Conservation (phyloP, 1,140 invertebrate species). For the Drosophila ficusphila region DNA sequence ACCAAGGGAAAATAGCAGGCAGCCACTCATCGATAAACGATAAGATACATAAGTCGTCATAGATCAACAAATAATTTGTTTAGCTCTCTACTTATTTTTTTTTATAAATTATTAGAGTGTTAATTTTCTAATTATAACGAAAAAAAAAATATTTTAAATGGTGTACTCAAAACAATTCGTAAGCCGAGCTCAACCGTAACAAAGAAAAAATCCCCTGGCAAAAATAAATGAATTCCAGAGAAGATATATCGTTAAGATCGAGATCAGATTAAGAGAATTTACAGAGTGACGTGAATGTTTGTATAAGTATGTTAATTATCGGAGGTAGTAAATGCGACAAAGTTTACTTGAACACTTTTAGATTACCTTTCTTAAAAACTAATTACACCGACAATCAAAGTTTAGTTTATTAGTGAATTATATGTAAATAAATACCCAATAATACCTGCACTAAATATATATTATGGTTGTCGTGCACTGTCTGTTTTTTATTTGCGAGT, state of each 20-base stretch:
- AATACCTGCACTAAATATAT: not conserved
- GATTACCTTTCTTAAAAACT: not conserved
- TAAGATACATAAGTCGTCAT: not conserved
- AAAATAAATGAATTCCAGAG: not conserved
- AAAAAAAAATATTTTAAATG: no score
- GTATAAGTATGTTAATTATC: not conserved
- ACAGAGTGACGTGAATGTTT: not conserved
- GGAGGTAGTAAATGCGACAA: not conserved
- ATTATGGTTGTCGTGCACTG: not conserved
- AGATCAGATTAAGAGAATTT: not conserved
- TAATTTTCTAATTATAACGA: no score
- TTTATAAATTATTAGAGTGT: no score
- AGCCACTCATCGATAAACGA: constrained; percentile 8
- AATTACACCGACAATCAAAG: not conserved
- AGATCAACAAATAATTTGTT: not conserved
- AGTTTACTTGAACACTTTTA: not conserved
- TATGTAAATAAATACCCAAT: no score
- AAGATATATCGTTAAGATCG: not conserved
- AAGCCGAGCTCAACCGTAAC: not conserved
- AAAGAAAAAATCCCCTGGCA: not conserved
- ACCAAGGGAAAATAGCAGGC: not conserved
- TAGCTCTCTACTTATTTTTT: not conserved
- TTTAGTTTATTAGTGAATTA: no score
- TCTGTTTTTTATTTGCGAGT: not conserved
- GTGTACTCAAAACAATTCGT: not conserved